Evolutionary conservation across 2,797 vertebrate species (phyloP).

Genomic region (Anolis apletophallus): DNA sequence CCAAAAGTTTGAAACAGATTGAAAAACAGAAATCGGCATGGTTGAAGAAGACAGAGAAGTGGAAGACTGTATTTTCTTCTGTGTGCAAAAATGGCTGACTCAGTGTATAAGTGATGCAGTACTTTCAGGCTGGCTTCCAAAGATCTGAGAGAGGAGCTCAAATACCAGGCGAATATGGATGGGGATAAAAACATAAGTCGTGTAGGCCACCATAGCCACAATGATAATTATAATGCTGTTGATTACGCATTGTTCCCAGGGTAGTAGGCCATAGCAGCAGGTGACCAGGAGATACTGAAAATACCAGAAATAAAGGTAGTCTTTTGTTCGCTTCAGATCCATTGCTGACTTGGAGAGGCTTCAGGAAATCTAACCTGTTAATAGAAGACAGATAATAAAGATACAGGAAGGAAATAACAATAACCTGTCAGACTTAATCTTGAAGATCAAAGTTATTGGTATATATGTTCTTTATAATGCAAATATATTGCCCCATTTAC

Average conservation of each 20-base stretch:
- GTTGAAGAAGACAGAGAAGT: slow-evolving; percentile 39
- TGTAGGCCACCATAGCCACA: slow-evolving; percentile 93
- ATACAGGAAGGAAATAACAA: neutral
- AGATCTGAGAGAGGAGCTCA: slow-evolving; percentile 91
- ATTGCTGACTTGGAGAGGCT: slow-evolving; percentile 71
- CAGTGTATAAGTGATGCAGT: slow-evolving; percentile 82
- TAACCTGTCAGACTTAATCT: neutral
- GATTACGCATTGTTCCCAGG: slow-evolving; percentile 96
- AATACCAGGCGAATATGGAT: slow-evolving; percentile 91
- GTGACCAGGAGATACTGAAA: slow-evolving; percentile 97
- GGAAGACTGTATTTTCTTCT: slow-evolving; percentile 12
- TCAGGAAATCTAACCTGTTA: slow-evolving; percentile 12
- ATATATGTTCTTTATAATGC: neutral
- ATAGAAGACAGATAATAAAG: slow-evolving; percentile 17
- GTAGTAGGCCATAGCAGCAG: slow-evolving; percentile 95
- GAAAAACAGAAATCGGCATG: slow-evolving; percentile 10
- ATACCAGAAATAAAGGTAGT: slow-evolving; percentile 94
- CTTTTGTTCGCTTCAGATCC: slow-evolving; percentile 88
- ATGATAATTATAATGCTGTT: slow-evolving; percentile 89
- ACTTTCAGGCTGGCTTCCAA: slow-evolving; percentile 83
- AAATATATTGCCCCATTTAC: neutral
- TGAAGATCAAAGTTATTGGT: neutral
- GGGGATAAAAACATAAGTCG: slow-evolving; percentile 94
- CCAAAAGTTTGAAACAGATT: neutral
- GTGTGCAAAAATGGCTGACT: slow-evolving; percentile 36